Conservation (phyloP, 30 jellyfish, hydroid and myxozoan species). For the Cassiopea xamachana region DNA sequence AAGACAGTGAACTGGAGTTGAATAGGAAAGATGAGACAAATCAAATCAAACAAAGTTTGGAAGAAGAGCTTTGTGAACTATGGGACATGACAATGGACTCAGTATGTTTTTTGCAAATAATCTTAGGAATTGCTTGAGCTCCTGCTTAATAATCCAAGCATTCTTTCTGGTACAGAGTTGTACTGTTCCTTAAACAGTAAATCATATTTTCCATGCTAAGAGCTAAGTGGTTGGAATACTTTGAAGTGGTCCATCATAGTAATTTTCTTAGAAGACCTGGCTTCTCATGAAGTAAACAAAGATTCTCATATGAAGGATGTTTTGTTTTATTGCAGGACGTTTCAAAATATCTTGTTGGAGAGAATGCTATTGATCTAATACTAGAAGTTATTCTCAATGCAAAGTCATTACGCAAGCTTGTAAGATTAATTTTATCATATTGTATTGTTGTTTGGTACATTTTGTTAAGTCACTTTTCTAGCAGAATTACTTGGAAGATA, state of each 20-base stretch:
- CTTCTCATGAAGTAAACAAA: too few species aligned
- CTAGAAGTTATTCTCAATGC: slow-evolving; percentile 32
- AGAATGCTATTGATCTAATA: slow-evolving; percentile 60
- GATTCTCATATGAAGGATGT: too few species aligned
- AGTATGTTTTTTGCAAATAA: slow-evolving; percentile 23
- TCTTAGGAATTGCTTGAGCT: not conserved
- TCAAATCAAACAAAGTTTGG: slow-evolving; percentile 45
- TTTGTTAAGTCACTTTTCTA: too few species aligned
- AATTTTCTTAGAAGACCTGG: not conserved
- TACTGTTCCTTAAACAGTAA: too few species aligned
- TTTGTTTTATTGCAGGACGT: slow-evolving; percentile 40
- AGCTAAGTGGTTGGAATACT: not conserved
- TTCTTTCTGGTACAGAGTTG: too few species aligned
- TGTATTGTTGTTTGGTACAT: not conserved
- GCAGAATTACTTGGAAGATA: too few species aligned
- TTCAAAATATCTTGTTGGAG: slow-evolving; percentile 39
- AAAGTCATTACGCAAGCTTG: slow-evolving; percentile 38
- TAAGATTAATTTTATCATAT: not conserved
- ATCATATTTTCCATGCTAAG: not conserved
- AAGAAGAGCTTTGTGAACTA: slow-evolving; percentile 72
- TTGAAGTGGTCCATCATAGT: not conserved
- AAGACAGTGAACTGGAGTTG: too few species aligned
- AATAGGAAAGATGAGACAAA: not conserved
- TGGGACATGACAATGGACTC: slow-evolving; percentile 92
- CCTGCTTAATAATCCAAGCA: too few species aligned